Evolutionary conservation across 2,797 vertebrate genomes (phyloP), one percentile per base, ranked within the genome.

Genomic region (Falco concolor): DNA sequence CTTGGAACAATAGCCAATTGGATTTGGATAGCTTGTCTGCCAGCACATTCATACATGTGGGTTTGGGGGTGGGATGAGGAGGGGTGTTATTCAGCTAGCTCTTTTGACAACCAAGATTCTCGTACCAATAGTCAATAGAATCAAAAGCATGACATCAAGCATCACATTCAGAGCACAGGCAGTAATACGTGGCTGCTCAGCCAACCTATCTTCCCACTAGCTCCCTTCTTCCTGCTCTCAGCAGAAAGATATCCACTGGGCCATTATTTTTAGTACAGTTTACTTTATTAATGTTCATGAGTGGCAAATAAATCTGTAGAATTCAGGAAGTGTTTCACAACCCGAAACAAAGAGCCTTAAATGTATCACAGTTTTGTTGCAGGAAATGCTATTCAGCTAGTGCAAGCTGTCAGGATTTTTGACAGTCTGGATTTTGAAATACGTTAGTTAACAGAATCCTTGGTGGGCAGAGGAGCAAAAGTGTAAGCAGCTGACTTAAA

Each of bases 401-500:
- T 27, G 36, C 20, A 20, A 92, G 78, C 75, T 83, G 81, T 56
- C 86, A 64, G 75, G n/a, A 34, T 21, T 68, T 93, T 38, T 89
- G 82, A 90, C 87, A 84, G 79, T 42, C 44, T 88, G 54, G 30
- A 61, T 81, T 91, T 84, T 86, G 73, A 93, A 91, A 54, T 78
- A 75, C 10, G n/a, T 57, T 73, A 52, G 38, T 53, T 65, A 92
- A 61, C 61, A 93, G 40, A 90, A 84, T 47, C 63, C 57, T 90
- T 59, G 61, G 82, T 91, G 69, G 76, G 75, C 45, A 85, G 47
- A 80, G 65, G 54, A 92, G 90, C 40, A 0, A 0, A 72, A 79
- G 47, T 74, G 56, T 45, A 74, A 87, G 72, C 28, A 74, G 56
- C 56, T 87, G 72, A 89, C 92, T 92, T 91, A 56, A 94, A 86